phyloP scores from a whole-genome alignment of 2,797 vertebrate genomes.

The Jordanella pulchra region DNA sequence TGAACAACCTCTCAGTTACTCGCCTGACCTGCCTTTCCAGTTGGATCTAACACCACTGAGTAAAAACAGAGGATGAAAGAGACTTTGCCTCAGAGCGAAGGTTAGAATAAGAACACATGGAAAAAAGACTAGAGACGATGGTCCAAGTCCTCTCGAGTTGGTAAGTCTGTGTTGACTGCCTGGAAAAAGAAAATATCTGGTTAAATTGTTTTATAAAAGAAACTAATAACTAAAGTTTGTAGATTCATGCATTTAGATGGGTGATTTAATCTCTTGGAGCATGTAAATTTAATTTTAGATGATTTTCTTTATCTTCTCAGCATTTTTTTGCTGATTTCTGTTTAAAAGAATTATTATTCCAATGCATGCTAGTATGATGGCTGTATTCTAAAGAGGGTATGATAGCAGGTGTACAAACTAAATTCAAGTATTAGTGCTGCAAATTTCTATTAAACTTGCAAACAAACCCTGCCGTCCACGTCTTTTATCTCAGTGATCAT shows the following conservation, averaged over 20 bases:
- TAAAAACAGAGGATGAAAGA: slow-evolving; percentile 16
- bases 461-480: neutral
- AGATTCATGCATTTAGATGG: neutral
- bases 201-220: neutral
- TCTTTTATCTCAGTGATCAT: neutral
- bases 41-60: slow-evolving; percentile 23
- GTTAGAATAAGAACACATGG: slow-evolving; percentile 6
- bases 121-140: neutral
- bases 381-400: neutral
- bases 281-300: neutral
- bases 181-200: neutral
- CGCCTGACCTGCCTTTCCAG: slow-evolving; percentile 55
- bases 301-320: neutral
- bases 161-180: slow-evolving; percentile 34
- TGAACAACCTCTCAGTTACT: slow-evolving; percentile 16
- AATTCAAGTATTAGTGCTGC: neutral
- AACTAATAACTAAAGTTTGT: neutral
- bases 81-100: slow-evolving; percentile 13
- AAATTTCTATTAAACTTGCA: neutral
- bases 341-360: neutral
- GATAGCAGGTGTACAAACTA: neutral
- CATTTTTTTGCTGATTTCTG: neutral
- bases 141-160: slow-evolving; percentile 20
- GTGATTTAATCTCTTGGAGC: neutral
- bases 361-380: neutral